These are phyloP conservation scores for Martes flavigula DNA, from an alignment of 2,797 vertebrate species.

Conservation along the genomic window DNA sequence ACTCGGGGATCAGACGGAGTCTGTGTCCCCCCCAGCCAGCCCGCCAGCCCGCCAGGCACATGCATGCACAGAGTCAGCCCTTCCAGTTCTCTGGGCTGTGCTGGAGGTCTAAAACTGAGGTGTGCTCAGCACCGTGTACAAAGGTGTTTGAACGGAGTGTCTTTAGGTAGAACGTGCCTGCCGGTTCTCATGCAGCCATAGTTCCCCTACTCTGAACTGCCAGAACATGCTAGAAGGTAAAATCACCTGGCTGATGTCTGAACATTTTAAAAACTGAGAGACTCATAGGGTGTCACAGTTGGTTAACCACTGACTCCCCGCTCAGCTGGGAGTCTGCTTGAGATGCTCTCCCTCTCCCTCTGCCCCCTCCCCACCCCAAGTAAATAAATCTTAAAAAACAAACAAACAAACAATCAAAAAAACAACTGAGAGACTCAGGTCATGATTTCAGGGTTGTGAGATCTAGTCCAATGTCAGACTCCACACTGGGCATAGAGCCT, in stretches of 20 bases:
- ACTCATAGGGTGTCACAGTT: neutral
- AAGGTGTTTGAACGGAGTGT: neutral
- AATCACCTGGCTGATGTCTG: neutral
- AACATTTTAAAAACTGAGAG: neutral
- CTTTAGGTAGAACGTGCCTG: neutral
- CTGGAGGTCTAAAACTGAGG: neutral
- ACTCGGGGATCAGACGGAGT: neutral
- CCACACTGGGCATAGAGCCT: too few relatives aligned
- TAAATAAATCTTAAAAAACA: too few relatives aligned
- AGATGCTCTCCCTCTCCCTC: too few relatives aligned
- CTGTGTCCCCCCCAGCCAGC: neutral
- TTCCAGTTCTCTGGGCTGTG: neutral
- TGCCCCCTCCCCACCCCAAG: too few relatives aligned
- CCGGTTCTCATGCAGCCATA: rapidly evolving
- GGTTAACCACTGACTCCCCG: neutral
- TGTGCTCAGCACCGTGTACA: neutral
- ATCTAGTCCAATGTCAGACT: too few relatives aligned
- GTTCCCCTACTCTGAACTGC: neutral
- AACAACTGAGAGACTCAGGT: too few relatives aligned
- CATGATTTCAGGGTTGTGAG: too few relatives aligned
- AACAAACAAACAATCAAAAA: too few relatives aligned
- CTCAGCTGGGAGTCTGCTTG: neutral
- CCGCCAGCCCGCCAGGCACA: neutral
- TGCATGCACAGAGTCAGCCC: rapidly evolving
- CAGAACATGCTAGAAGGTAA: neutral